phyloP scores from a whole-genome alignment of 2,113 vertebrate genomes.

The Numida meleagris region DNA sequence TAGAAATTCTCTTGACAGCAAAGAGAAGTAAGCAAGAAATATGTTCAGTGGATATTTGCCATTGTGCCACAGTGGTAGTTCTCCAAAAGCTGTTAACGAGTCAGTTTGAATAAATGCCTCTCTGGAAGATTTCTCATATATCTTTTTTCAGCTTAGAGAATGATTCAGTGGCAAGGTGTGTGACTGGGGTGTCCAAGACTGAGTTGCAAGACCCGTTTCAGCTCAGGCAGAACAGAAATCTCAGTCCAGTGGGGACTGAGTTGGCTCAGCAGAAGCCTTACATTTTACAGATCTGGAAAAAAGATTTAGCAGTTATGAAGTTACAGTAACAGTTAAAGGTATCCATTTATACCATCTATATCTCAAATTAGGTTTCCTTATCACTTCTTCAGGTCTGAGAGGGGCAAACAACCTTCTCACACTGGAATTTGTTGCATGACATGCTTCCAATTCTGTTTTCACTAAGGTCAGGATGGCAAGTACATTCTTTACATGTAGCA shows the following conservation, averaged over 20 bases:
- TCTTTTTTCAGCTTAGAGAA: background rate
- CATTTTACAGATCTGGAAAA: background rate
- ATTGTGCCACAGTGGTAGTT: rapidly evolving
- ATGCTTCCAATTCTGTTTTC: background rate
- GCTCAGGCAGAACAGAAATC: background rate
- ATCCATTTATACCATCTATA: background rate
- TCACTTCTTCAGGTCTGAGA: background rate
- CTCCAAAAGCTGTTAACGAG: background rate
- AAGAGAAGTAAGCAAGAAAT: background rate
- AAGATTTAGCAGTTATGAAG: background rate
- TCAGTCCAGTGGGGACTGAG: background rate
- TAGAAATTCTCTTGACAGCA: background rate
- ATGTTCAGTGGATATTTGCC: background rate
- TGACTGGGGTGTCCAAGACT: background rate
- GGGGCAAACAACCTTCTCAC: background rate
- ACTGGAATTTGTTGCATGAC: rapidly evolving
- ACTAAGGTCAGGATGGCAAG: background rate
- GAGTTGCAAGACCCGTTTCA: background rate
- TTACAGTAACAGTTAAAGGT: background rate
- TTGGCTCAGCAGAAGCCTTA: background rate
- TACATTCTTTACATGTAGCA: background rate
- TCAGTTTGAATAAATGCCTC: background rate
- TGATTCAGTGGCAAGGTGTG: background rate
- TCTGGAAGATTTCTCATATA: background rate
- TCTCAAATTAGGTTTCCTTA: background rate